A percentile compares a stretch with the other conserved stretches of the same genome.
phyloP scores from a whole-genome alignment of 2,888 invertebrate genomes.

The Iphiclides podalirius region DNA sequence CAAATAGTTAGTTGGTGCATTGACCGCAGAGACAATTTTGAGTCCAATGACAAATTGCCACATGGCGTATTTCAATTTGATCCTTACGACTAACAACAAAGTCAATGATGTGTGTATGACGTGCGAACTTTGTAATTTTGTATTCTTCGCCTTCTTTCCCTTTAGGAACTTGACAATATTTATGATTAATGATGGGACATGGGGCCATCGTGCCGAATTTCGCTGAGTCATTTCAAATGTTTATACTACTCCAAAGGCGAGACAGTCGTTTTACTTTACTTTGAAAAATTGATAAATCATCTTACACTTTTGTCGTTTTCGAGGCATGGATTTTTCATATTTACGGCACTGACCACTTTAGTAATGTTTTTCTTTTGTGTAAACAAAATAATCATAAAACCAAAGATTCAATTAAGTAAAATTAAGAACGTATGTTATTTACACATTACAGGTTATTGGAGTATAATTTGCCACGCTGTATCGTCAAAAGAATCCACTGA shows the following conservation, averaged over 20 bases:
- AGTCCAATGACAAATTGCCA: conserved; percentile 8
- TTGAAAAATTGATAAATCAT: conserved; percentile 20
- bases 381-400: too few species aligned
- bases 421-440: too few species aligned
- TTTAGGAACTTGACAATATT: conserved; percentile 31
- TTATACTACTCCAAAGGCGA: conserved; percentile 28
- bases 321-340: too few species aligned
- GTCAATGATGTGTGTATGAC: not conserved
- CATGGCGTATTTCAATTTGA: not conserved
- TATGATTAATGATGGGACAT: conserved; percentile 35
- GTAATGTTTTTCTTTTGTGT: too few species aligned
- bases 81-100: not conserved
- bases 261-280: conserved; percentile 12
- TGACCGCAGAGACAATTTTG: conserved; percentile 20
- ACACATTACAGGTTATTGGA: too few species aligned
- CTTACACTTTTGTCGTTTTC: too few species aligned
- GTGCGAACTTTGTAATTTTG: conserved; percentile 2
- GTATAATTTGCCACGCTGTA: too few species aligned
- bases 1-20: conserved; percentile 26
- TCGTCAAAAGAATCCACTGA: too few species aligned
- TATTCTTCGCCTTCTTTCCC: conserved; percentile 27
- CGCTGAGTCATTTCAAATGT: conserved; percentile 32
- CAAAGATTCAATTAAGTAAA: too few species aligned
- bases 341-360: too few species aligned
- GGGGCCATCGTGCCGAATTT: conserved; percentile 31